Base-by-base conservation (phyloP, 2,113 vertebrate species). In the Dromiciops gliroides region DNA sequence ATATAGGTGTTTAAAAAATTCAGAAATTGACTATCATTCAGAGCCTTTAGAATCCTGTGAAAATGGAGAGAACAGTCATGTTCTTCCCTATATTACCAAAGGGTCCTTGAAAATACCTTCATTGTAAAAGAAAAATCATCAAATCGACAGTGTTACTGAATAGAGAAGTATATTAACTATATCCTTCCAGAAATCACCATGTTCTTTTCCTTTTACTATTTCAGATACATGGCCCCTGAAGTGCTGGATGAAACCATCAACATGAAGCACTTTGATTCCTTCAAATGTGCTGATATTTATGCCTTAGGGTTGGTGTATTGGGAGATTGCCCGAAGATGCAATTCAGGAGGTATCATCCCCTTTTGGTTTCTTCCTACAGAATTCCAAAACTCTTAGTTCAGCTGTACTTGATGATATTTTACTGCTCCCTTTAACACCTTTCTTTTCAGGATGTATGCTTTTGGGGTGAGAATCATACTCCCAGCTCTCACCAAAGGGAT, bases 201-300 rank as follows among this genome's bases (percentile, higher is more conserved):
- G 37, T 93, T 95, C 67, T 75, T 75, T 75, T 75, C 96, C 53
- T 92, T 94, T 83, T 94, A 94, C 44, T 95, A 50, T 91, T 97
- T 47, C 98, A 99, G 99, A 91, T 99, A 99, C 96, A 99, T 99
- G 99, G 99, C 99, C 92, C 99, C 99, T 25, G 99, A 99, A 96
- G 99, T 99, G 3, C 97, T 99, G 97, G 99, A 99, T 31, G 99
- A 99, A 98, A 99, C 99, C 89, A 99, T 99, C 97, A 99, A 99
- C 98, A 99, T 99, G 99, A 99, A 99, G 97, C 99, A 99, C 98
- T 99, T 99, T 93, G 99, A 99, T 95, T 99, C 99, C 1, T 99
- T 99, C 97, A 99, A 99, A 96, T 99, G 99, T 97, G 99, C 99
- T 0, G 99, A 99, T 97, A 99, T 99, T 96, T 99, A 99, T 0